Evolutionary conservation across 2,113 vertebrate species (phyloP).

Genomic region (Rhinoderma darwinii): DNA sequence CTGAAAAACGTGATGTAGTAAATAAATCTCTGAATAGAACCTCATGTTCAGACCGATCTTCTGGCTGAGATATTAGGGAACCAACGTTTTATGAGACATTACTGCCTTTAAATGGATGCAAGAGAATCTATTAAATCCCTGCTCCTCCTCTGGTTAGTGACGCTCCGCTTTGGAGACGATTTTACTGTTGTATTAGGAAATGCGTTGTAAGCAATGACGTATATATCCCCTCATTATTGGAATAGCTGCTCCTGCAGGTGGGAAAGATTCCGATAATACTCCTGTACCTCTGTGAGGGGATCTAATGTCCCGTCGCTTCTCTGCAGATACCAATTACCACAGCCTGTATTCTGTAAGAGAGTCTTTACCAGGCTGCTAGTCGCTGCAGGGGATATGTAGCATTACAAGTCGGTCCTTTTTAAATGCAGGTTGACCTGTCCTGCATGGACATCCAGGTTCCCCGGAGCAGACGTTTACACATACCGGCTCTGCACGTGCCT

Average conservation of each 20-base stretch:
- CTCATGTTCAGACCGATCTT: neutral
- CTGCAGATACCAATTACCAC: neutral
- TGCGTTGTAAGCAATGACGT: neutral
- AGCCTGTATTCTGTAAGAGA: neutral
- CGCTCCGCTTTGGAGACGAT: neutral
- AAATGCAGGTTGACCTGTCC: no score
- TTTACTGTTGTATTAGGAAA: neutral
- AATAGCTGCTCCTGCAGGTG: neutral
- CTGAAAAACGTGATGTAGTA: constrained; percentile 9
- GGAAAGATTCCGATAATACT: neutral
- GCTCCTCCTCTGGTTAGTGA: neutral
- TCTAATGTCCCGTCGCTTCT: no score
- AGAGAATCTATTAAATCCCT: neutral
- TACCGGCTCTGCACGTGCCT: no score
- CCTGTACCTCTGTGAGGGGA: neutral
- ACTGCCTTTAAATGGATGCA: neutral
- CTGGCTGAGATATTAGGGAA: neutral
- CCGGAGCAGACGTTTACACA: no score
- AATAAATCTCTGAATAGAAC: constrained; percentile 6
- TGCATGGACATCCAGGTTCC: no score
- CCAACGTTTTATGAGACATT: neutral
- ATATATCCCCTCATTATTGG: neutral
- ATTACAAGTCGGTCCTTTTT: no score
- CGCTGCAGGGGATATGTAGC: no score
- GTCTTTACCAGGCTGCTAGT: neutral